Base-by-base conservation (phyloP, 2,113 vertebrate genomes). In the Hipposideros armiger region DNA sequence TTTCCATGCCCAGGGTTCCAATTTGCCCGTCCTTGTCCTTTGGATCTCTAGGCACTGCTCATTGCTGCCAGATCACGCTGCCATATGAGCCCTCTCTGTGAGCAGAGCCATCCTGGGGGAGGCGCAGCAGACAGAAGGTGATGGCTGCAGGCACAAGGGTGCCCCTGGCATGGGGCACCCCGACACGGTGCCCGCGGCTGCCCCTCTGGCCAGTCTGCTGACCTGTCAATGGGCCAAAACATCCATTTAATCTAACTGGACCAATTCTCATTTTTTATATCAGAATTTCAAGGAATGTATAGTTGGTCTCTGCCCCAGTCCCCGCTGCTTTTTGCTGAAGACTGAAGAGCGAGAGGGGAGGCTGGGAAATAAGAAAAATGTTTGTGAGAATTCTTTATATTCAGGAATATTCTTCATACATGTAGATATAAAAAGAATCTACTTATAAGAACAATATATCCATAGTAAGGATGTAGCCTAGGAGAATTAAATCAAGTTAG, bases 321-420 rank as follows among this genome's bases (percentile, higher is more conserved):
- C 8, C 50, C 22, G 5, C 17, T 40, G 42, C 60, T 70, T 92
- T 56, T 24, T 17, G 4, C 58, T 66, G 32, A 90, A 81, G 62
- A 62, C 11, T 47, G 67, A 67, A 81, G 56, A 74, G 22, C 26
- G 28, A 70, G 30, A 52, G 19, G 11, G 17, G 40, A 30, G 54
- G 28, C 28, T 54, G 8, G 28, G 47, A 14, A 30, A 24, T 87
- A 66, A 88, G 54, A 28, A 50, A 60, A 50, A 28, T n/a, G 47
- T 87, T 66, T 62, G 52, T 74, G 90, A 90, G 32, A 60, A 70
- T 69, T 78, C 17, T 90, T 92, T 83, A 66, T 58, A 92, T 91
- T 73, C 26, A 76, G 52, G 42, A 60, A 58, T 60, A 85, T 22
- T 67, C 7, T 87, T 88, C 45, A 87, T 66, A 81, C 32, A 26